These are phyloP conservation scores for Holothuria leucospilota DNA, from an alignment of 53 echinoderm and acorn worm genomes.

Conservation along the genomic window DNA sequence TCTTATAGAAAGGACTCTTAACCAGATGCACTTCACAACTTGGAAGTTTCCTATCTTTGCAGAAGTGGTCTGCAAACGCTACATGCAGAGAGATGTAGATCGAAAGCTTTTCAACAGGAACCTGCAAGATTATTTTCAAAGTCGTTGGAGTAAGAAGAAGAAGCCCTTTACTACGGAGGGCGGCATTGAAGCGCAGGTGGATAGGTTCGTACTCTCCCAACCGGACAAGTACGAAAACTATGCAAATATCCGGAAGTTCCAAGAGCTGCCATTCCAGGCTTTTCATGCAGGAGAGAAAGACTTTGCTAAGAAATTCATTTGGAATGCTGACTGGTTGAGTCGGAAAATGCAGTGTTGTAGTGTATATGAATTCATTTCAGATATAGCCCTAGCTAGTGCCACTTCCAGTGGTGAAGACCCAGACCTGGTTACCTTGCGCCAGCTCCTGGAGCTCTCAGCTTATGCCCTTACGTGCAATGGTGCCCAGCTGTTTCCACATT, in stretches of 20 bases:
- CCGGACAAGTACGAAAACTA: slow-evolving; percentile 70
- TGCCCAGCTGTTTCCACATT: slow-evolving; percentile 84
- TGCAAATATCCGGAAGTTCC: slow-evolving; percentile 77
- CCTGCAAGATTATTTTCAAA: slow-evolving; percentile 83
- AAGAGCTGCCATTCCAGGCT: slow-evolving; percentile 87
- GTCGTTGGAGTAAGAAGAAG: slow-evolving; percentile 91
- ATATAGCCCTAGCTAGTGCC: slow-evolving; percentile 69
- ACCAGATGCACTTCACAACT: slow-evolving; percentile 68
- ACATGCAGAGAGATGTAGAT: slow-evolving; percentile 66
- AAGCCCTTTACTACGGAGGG: slow-evolving; percentile 89
- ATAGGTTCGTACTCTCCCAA: slow-evolving; percentile 75
- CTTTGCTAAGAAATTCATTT: slow-evolving; percentile 83
- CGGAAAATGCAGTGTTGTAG: slow-evolving; percentile 77
- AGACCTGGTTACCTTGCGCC: slow-evolving; percentile 75
- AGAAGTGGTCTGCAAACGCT: slow-evolving; percentile 77
- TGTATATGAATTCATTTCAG: slow-evolving; percentile 84
- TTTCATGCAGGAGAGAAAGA: slow-evolving; percentile 88
- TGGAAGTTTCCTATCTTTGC: slow-evolving; percentile 76
- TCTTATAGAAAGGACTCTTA: slow-evolving; percentile 67
- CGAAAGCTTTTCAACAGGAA: slow-evolving; percentile 73
- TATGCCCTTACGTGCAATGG: slow-evolving; percentile 87
- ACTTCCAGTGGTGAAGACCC: slow-evolving; percentile 57
- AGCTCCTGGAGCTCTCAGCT: slow-evolving; percentile 86
- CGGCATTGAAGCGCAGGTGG: slow-evolving; percentile 83
- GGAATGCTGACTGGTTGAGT: slow-evolving; percentile 88